These are phyloP conservation scores for Drosophila stalkeri DNA, from an alignment of 2,888 invertebrate species.

Conservation along the genomic window DNA sequence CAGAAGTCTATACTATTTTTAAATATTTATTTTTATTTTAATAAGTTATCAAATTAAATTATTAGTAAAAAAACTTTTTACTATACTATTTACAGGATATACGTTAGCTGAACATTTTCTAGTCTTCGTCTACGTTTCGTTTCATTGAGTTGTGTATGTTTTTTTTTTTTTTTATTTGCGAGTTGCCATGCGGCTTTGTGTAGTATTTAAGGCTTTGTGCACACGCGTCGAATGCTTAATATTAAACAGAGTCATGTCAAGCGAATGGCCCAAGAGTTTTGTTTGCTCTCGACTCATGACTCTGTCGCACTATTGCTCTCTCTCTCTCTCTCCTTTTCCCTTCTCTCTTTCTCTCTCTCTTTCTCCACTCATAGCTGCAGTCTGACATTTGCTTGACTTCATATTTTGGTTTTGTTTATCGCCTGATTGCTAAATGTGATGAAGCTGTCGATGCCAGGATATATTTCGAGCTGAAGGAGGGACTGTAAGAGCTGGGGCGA, in stretches of 20 bases:
- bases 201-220: slow-evolving; percentile 53
- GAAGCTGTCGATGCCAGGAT: slow-evolving; percentile 28
- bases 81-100: slow-evolving; percentile 1
- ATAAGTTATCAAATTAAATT: too few relatives aligned
- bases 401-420: slow-evolving; percentile 42
- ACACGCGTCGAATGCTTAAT: slow-evolving; percentile 48
- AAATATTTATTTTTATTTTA: too few relatives aligned
- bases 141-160: not conserved
- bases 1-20: too few relatives aligned
- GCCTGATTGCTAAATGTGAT: slow-evolving; percentile 33
- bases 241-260: slow-evolving; percentile 34
- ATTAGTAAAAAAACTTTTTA: too few relatives aligned
- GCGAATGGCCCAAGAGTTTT: slow-evolving; percentile 52
- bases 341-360: too few relatives aligned
- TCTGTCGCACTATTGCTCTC: slow-evolving; percentile 1
- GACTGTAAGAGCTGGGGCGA: not conserved
- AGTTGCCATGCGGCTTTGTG: slow-evolving; percentile 27
- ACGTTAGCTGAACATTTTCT: not conserved
- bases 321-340: not conserved
- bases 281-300: slow-evolving; percentile 59
- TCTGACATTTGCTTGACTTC: slow-evolving; percentile 31
- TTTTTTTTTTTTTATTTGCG: slow-evolving; percentile 26
- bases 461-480: slow-evolving; percentile 5
- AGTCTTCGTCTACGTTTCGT: not conserved
- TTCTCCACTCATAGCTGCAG: slow-evolving; percentile 43